Conservation (phyloP, 2,113 vertebrate genomes). For the Scartelaos histophorus region DNA sequence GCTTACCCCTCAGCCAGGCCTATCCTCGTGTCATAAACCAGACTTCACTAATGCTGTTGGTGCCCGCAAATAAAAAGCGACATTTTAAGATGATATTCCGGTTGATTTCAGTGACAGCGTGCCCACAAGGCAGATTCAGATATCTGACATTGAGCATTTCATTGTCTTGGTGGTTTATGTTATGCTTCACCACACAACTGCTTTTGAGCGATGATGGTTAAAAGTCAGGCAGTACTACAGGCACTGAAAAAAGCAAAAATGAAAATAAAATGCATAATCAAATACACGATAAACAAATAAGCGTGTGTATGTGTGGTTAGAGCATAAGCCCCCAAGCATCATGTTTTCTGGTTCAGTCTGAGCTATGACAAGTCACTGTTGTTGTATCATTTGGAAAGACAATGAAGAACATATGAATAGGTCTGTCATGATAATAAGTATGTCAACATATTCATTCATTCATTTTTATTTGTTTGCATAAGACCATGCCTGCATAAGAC, state of each 20-base stretch:
- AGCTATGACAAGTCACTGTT: no score
- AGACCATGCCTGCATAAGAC: no score
- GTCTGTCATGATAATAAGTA: no score
- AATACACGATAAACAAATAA: no score
- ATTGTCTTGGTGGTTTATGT: slow-evolving; percentile 37
- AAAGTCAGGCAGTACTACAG: slow-evolving; percentile 54
- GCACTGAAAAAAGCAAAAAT: slow-evolving; percentile 30
- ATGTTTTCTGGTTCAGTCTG: no score
- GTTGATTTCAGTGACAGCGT: slow-evolving; percentile 59
- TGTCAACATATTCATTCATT: no score
- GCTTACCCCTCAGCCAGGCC: slow-evolving; percentile 58
- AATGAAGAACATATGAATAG: no score
- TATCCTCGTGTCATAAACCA: slow-evolving; percentile 37
- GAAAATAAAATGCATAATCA: neutral
- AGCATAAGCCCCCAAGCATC: no score
- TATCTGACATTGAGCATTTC: slow-evolving; percentile 41
- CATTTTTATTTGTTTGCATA: no score
- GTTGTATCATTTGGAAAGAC: no score
- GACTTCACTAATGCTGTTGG: slow-evolving; percentile 49
- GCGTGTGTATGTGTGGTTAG: no score
- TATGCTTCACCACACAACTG: slow-evolving; percentile 39
- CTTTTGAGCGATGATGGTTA: slow-evolving; percentile 45
- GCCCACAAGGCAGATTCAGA: slow-evolving; percentile 50
- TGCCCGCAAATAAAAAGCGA: slow-evolving; percentile 48
- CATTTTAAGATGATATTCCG: slow-evolving; percentile 69